Evolutionary conservation across 2,797 vertebrate genomes (phyloP).

Genomic region (Etheostoma perlongum): DNA sequence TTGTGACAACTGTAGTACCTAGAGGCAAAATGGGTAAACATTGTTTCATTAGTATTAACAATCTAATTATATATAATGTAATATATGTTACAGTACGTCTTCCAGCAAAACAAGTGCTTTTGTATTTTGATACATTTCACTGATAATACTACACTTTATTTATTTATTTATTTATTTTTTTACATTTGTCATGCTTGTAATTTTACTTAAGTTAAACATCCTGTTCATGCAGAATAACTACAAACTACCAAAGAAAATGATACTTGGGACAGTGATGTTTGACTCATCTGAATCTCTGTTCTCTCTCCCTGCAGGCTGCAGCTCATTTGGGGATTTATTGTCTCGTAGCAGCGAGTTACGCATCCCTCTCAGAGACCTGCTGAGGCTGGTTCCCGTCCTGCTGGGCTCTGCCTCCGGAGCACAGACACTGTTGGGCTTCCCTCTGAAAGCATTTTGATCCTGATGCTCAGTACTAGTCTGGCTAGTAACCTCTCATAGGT

Average conservation of each 20-base stretch:
- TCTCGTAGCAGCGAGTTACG: constrained; percentile 88
- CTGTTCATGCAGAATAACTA: too few species aligned
- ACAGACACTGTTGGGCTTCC: constrained; percentile 37
- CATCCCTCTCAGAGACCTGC: constrained; percentile 90
- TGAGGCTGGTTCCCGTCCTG: constrained; percentile 90
- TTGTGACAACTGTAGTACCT: background rate
- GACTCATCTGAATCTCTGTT: background rate
- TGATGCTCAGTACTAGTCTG: constrained; percentile 5
- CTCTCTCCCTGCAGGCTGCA: constrained; percentile 83
- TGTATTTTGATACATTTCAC: background rate
- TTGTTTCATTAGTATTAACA: too few species aligned
- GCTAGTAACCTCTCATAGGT: constrained; percentile 4
- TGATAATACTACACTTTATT: too few species aligned
- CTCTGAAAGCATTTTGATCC: constrained; percentile 54
- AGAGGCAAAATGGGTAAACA: too few species aligned
- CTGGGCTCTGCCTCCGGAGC: constrained; percentile 63
- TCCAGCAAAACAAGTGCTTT: background rate
- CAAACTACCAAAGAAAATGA: too few species aligned
- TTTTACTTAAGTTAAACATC: background rate
- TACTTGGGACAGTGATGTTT: too few species aligned
- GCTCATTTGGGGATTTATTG: constrained; percentile 90
- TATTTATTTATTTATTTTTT: too few species aligned
- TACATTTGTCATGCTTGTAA: background rate
- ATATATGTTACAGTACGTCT: too few species aligned
- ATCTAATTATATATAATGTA: too few species aligned